Evolutionary conservation across 2,797 vertebrate genomes (phyloP), one percentile per base, ranked within the genome.

Genomic region (Bradypodion pumilum): DNA sequence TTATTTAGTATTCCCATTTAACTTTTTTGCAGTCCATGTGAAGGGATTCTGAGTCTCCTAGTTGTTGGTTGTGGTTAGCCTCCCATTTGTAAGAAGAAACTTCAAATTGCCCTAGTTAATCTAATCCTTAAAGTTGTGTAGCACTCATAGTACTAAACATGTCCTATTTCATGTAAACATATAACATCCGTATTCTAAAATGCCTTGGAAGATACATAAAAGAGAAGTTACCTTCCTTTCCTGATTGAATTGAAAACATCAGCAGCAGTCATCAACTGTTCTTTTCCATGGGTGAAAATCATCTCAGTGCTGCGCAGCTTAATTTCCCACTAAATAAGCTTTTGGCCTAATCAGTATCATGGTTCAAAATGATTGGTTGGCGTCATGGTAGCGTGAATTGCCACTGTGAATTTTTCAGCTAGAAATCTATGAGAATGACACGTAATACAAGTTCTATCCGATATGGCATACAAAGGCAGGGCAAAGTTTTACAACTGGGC

Each of bases 401-500:
- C 88, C 85, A 19, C 27, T 90, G 77, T 81, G 79, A 82, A 5
- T 78, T 88, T 90, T 90, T 90, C 42, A 63, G 86, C 76, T 84
- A 80, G 90, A 86, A 93, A 85, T 23, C 21, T 23, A 81, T n/a
- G 89, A 78, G 1, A 91, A 86, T 91, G 91, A 92, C 94, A 94
- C 75, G 29, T 93, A 95, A 89, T 83, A 75, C 72, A 0, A 88
- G 89, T 91, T 88, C 89, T 89, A 89, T 75, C 78, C 92, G 93
- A 95, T 95, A 95, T 90, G 80, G 83, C 16, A 29, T 85, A 79
- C 88, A 91, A 76, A 89, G 91, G 88, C 89, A 94, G 95, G 95
- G 90, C 95, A 96, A 93, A 95, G 95, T 95, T 95, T 96, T 96
- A 96, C 94, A 93, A 89, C 88, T 86, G 85, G 82, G 79, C 87